Evolutionary conservation across 2,797 vertebrate species (phyloP).

Genomic region (Halcyon chelicuti): DNA sequence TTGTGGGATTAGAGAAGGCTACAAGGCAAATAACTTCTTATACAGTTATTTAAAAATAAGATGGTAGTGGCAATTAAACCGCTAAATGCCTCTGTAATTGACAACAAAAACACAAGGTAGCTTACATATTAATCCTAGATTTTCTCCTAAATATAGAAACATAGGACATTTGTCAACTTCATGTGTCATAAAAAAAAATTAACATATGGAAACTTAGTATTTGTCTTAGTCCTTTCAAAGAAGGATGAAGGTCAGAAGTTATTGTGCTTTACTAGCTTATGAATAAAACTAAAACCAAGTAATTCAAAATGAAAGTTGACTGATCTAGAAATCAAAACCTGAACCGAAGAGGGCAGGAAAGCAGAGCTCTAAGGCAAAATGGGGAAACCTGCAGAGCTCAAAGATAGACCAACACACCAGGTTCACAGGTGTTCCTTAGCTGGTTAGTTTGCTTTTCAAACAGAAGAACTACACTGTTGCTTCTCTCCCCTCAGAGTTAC

Average conservation of each 20-base stretch:
- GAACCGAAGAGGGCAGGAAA: neutral
- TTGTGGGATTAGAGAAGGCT: neutral
- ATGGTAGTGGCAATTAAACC: neutral
- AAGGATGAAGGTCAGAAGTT: neutral
- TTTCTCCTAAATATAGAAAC: neutral
- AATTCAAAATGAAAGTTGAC: neutral
- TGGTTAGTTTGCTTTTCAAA: neutral
- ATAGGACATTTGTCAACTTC: neutral
- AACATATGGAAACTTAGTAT: neutral
- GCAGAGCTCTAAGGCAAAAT: neutral
- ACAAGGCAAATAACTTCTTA: neutral
- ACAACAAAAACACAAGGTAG: neutral
- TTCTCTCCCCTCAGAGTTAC: neutral
- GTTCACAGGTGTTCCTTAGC: neutral
- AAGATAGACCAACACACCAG: accelerated
- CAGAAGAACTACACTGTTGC: neutral
- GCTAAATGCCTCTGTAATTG: neutral
- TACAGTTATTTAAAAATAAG: neutral
- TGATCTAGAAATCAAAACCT: neutral
- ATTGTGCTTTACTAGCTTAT: neutral
- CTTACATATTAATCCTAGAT: neutral
- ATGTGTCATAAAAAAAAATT: neutral
- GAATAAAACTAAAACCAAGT: neutral
- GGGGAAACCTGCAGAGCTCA: neutral
- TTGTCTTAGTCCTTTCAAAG: neutral